Percentiles rank a stretch among this genome's conserved stretches.
Conservation (phyloP, 2,797 vertebrate genomes). For the Poecilia velifera region DNA sequence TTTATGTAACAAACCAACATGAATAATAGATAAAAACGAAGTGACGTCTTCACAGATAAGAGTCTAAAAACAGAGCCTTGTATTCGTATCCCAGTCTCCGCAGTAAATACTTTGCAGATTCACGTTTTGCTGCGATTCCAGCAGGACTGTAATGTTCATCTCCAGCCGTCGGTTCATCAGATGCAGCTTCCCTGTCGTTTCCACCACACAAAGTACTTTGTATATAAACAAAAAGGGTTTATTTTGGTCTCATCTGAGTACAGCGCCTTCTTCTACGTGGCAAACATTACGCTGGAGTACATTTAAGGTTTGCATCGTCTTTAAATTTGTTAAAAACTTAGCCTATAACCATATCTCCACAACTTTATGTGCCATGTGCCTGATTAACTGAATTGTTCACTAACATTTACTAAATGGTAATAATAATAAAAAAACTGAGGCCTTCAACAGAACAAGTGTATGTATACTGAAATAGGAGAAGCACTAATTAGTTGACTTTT, state of each 20-base stretch:
- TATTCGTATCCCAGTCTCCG: background rate
- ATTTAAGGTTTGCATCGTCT: no score
- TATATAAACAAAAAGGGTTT: background rate
- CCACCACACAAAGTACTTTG: background rate
- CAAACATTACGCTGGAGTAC: background rate
- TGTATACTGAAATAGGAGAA: background rate
- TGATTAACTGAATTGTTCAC: background rate
- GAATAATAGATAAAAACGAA: background rate
- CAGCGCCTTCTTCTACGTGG: background rate
- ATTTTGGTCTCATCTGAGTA: background rate
- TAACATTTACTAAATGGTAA: background rate
- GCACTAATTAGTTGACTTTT: background rate
- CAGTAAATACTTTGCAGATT: background rate
- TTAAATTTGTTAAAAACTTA: background rate
- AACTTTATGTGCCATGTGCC: background rate
- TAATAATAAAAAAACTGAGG: background rate
- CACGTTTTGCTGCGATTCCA: background rate
- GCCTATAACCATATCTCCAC: background rate
- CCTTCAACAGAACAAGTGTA: background rate
- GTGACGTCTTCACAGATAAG: background rate
- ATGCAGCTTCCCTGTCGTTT: background rate
- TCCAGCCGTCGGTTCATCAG: background rate
- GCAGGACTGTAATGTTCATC: background rate
- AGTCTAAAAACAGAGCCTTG: background rate
- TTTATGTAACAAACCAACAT: background rate